Evolutionary conservation across 2,113 vertebrate genomes (phyloP).

Genomic region (Forbesichthys agassizii): DNA sequence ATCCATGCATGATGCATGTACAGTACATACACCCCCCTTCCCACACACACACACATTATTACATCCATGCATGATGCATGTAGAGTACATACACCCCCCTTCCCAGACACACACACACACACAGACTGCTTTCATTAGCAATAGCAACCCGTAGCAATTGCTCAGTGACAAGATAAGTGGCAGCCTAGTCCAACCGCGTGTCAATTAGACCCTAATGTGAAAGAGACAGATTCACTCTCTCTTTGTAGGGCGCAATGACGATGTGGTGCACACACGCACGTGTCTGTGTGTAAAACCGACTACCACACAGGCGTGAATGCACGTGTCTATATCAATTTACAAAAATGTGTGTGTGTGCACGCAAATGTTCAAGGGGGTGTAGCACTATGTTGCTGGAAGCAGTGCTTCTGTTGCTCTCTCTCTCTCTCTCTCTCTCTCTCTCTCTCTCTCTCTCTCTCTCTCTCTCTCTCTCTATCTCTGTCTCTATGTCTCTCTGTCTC

Average conservation of each 20-base stretch:
- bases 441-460: conserved; percentile 51
- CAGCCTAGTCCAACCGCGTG: conserved; percentile 65
- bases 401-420: conserved; percentile 53
- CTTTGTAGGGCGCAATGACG: conserved; percentile 44
- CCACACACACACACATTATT: background rate
- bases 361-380: background rate
- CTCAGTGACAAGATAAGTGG: conserved; percentile 72
- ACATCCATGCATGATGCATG: conserved; percentile 20
- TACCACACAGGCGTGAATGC: background rate
- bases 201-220: conserved; percentile 71
- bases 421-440: conserved; percentile 49
- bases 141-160: conserved; percentile 56
- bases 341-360: conserved; percentile 9
- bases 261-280: conserved; percentile 24
- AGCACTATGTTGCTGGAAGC: conserved; percentile 6
- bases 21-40: background rate
- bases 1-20: conserved; percentile 26
- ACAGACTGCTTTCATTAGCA: conserved; percentile 47
- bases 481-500: too few relatives aligned
- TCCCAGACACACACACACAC: background rate
- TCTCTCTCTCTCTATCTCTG: conserved; percentile 7
- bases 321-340: conserved; percentile 9
- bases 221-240: conserved; percentile 66
- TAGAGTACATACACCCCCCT: conserved; percentile 11
- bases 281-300: background rate